These are phyloP conservation scores for Ctenochaetus hawaiiensis DNA, from an alignment of 2,797 vertebrate species.

Conservation along the genomic window DNA sequence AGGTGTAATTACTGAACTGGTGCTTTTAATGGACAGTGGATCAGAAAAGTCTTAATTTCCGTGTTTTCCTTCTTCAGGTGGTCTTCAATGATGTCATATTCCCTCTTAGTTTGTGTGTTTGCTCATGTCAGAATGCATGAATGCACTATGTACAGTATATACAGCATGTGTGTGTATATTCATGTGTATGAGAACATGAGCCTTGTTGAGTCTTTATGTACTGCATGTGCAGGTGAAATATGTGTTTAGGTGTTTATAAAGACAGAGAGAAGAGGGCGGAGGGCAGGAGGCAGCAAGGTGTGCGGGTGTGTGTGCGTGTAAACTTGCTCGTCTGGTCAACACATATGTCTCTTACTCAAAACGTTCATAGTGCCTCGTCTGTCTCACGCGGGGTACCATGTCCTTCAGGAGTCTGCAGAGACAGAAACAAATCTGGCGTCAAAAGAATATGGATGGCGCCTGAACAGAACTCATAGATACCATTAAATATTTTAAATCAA, in stretches of 20 bases:
- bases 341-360: conserved; percentile 89
- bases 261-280: conserved; percentile 40
- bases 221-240: conserved; percentile 28
- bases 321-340: conserved; percentile 16
- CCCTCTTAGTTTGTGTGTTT: conserved; percentile 19
- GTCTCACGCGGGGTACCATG: conserved; percentile 94
- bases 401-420: conserved; percentile 91
- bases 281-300: conserved; percentile 56
- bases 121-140: conserved; percentile 23
- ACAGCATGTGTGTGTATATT: conserved; percentile 37
- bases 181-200: conserved; percentile 18
- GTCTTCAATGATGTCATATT: conserved; percentile 38
- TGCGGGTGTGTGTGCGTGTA: conserved; percentile 25
- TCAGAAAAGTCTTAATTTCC: conserved; percentile 16
- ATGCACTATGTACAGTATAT: conserved; percentile 54
- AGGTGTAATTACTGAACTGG: conserved; percentile 1
- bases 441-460: no score
- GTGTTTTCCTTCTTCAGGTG: conserved; percentile 20
- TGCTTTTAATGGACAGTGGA: conserved; percentile 23
- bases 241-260: conserved; percentile 16
- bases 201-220: conserved; percentile 8
- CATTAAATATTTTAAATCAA: not conserved
- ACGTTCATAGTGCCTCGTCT: conserved; percentile 95
- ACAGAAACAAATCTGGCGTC: conserved; percentile 33
- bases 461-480: not conserved